A percentile compares a stretch with the other conserved stretches of the same genome.
Evolutionary conservation across 1,140 invertebrate genomes (phyloP).

Genomic region (Cryptotermes secundus): DNA sequence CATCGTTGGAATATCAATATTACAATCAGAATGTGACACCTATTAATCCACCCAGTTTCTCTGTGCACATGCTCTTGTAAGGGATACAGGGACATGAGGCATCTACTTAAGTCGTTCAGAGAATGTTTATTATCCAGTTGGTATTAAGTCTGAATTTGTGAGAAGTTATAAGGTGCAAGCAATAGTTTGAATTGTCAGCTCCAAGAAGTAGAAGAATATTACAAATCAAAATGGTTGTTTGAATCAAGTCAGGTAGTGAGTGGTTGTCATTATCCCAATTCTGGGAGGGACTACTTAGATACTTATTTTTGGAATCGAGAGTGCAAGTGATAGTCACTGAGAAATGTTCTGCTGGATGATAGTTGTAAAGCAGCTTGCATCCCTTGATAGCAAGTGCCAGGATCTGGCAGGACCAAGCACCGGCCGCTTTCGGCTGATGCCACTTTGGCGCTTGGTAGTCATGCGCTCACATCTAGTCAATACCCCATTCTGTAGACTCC

Average conservation of each 20-base stretch:
- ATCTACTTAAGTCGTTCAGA: neutral
- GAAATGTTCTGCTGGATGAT: conserved; percentile 9
- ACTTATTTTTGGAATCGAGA: conserved; percentile 18
- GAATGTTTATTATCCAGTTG: neutral
- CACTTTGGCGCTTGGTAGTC: conserved; percentile 33
- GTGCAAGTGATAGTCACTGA: conserved; percentile 12
- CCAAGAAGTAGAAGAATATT: neutral
- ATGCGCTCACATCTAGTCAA: conserved; percentile 32
- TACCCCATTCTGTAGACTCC: conserved; percentile 25
- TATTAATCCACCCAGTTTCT: conserved; percentile 24
- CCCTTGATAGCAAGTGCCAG: conserved; percentile 34
- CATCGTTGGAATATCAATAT: neutral
- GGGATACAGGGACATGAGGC: neutral
- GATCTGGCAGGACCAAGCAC: conserved; percentile 22
- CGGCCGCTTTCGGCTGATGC: conserved; percentile 25
- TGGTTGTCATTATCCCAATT: conserved; percentile 25
- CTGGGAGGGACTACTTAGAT: conserved; percentile 31
- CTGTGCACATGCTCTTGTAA: conserved; percentile 21
- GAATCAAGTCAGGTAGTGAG: neutral
- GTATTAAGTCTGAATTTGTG: neutral
- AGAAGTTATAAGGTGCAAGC: neutral
- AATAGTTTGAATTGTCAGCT: neutral
- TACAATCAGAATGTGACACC: neutral
- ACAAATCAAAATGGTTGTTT: neutral
- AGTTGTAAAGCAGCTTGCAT: neutral